Conservation (phyloP, 2,797 vertebrate genomes). For the Gymnoscopelus microlampas region DNA sequence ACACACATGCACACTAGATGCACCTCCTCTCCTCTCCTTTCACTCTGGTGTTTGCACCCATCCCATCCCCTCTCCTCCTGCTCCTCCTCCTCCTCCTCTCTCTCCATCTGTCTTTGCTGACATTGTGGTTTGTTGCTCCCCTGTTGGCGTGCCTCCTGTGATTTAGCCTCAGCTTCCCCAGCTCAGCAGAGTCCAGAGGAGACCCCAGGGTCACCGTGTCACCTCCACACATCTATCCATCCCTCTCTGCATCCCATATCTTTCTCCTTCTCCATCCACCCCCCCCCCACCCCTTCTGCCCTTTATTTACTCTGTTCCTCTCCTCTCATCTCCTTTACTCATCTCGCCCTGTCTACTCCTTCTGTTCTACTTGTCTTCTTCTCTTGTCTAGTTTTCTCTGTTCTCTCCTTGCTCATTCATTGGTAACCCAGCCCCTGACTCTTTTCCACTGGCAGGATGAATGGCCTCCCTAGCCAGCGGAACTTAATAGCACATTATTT, state of each 20-base stretch:
- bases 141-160: slow-evolving; percentile 48
- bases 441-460: too few relatives aligned
- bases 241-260: slow-evolving; percentile 1
- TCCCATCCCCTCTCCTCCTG: slow-evolving; percentile 17
- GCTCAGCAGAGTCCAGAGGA: slow-evolving; percentile 44
- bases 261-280: background rate
- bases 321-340: background rate
- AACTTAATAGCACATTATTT: too few relatives aligned
- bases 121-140: slow-evolving; percentile 51
- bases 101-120: slow-evolving; percentile 59
- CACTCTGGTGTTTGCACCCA: background rate
- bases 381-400: slow-evolving; percentile 18
- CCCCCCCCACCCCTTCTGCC: slow-evolving; percentile 39
- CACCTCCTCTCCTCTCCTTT: slow-evolving; percentile 1
- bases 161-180: slow-evolving; percentile 17
- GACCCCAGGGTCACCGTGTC: slow-evolving; percentile 54
- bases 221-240: slow-evolving; percentile 16
- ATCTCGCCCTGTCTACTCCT: background rate
- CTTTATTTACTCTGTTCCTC: background rate
- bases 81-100: slow-evolving; percentile 4
- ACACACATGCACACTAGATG: slow-evolving; percentile 19
- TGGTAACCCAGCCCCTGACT: background rate
- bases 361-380: background rate
- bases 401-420: background rate
- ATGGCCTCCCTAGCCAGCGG: too few relatives aligned